Evolutionary conservation across 2,888 invertebrate genomes (phyloP), one percentile per base, ranked within the genome.

Genomic region (Agrotis segetum): DNA sequence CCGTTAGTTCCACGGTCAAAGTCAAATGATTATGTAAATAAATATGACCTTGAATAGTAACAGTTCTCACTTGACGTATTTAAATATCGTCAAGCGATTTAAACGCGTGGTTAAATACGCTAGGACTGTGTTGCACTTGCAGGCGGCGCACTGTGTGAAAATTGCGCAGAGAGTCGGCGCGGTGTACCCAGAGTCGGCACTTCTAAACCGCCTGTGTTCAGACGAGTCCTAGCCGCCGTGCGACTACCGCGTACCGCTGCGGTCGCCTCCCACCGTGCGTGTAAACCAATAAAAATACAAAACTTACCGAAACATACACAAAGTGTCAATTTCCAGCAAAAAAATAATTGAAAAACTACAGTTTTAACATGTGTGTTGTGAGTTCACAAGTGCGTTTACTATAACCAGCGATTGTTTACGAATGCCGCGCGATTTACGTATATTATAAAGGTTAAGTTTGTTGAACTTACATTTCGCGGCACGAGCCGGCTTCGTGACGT

Each of bases 111-210:
- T 75, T 79, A 74, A 67, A 71, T 55, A 21, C 29, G 55, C 19
- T 63, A 47, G 24, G 29, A 71, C 71, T 67, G 69, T 59, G 79
- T 79, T 88, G 88, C 88, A 89, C 81, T 86, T 87, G 89, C 88
- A 87, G 70, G 69, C 68, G 67, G 70, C 67, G 73, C 71, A 78
- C 70, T 71, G 82, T 85, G 88, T 88, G 85, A 88, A 88, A 89
- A 93, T 89, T 94, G 95, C 95, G 94, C 94, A 95, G 93, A 91
- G 90, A 81, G 86, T 58, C 92, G 91, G 91, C 94, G 92, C 93
- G 89, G 71, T 79, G 84, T 67, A 65, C 63, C 64, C 77, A 67
- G 74, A 78, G 85, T 76, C 72, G 75, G 67, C 77, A 78, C 84
- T 73, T 73, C 92, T 91, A 92, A 93, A 90, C 90, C 67, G 63